phyloP scores from a whole-genome alignment of 1,140 invertebrate genomes.

The Paraescarpia echinospica region DNA sequence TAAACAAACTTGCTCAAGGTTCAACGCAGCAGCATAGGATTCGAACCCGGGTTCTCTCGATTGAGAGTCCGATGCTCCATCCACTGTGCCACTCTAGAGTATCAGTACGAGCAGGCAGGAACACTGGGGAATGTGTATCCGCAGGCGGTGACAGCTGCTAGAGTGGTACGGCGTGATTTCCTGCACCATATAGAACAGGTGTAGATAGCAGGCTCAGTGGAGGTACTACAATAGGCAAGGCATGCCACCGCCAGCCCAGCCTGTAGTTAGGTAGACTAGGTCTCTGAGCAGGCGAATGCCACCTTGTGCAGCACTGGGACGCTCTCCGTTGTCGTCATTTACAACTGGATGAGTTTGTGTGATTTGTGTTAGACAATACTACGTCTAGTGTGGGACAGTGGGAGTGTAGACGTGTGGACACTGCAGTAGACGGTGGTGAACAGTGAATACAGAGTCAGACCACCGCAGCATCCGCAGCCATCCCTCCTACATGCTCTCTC shows the following conservation, averaged over 20 bases:
- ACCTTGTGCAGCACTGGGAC: not conserved
- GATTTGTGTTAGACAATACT: not conserved
- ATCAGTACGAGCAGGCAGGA: not conserved
- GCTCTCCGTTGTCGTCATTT: not conserved
- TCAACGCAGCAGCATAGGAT: no score
- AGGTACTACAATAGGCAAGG: not conserved
- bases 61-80: no score
- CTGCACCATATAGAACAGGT: not conserved
- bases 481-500: no score
- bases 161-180: not conserved
- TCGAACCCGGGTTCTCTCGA: no score
- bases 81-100: no score
- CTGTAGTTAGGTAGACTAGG: not conserved
- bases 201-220: not conserved
- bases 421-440: no score
- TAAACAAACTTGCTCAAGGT: no score
- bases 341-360: not conserved
- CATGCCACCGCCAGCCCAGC: not conserved
- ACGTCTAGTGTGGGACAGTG: no score
- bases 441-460: no score
- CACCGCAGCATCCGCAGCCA: no score
- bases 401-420: no score
- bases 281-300: not conserved
- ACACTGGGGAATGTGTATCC: not conserved
- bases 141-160: not conserved